Conservation (phyloP, 2,113 vertebrate genomes). For the Melanocharis versteri region DNA sequence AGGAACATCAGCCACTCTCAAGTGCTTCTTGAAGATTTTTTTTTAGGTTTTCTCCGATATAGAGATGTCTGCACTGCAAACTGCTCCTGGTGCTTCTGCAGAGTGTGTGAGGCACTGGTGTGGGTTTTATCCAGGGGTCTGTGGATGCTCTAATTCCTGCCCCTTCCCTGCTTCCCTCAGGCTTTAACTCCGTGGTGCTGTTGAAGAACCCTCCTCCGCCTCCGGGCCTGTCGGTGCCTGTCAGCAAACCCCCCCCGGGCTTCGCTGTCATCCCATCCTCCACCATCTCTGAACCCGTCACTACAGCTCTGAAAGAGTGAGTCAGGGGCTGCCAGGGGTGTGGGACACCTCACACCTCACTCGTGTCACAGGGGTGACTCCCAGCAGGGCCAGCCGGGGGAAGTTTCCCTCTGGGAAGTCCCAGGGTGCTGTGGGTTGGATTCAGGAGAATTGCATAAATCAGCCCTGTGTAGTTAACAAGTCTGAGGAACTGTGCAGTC, state of each 20-base stretch:
- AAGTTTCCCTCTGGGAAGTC: fast-evolving
- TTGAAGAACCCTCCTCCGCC: conserved; percentile 81
- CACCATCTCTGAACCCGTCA: conserved; percentile 73
- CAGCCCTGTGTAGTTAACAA: not conserved
- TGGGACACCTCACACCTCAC: fast-evolving
- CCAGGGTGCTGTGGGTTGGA: not conserved
- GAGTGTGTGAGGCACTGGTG: not conserved
- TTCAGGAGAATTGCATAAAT: not conserved
- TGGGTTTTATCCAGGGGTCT: not conserved
- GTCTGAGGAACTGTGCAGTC: not conserved
- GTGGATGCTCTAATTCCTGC: not conserved
- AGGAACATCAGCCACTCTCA: not conserved
- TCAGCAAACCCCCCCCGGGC: conserved; percentile 91
- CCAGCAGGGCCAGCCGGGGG: fast-evolving
- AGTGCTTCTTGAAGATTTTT: not conserved
- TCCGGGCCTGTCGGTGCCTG: conserved; percentile 78
- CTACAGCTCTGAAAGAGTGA: conserved; percentile 79
- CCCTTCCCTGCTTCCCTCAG: conserved; percentile 47
- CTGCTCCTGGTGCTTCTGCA: not conserved
- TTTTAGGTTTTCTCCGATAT: not conserved
- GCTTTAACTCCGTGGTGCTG: conserved; percentile 87
- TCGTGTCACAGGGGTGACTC: fast-evolving
- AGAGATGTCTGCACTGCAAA: not conserved
- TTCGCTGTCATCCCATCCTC: conserved; percentile 86
- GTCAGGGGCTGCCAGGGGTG: not conserved